Conservation (phyloP, 1,140 invertebrate genomes). For the Drosophila mayri region DNA sequence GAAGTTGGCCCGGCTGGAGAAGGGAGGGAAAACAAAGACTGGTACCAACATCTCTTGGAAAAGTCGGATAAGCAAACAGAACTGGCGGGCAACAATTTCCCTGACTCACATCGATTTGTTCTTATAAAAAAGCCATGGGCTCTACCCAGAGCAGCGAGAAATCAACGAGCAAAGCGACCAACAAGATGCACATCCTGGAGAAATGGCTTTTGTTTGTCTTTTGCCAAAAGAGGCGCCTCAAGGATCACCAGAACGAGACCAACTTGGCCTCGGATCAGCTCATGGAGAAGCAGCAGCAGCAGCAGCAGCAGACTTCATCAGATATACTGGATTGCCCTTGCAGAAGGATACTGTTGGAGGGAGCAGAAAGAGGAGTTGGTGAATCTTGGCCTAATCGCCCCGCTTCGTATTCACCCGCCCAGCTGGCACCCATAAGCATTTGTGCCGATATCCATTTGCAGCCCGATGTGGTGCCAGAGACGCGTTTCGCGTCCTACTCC, state of each 20-base stretch:
- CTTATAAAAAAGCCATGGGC: conserved; percentile 15
- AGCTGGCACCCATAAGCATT: conserved; percentile 36
- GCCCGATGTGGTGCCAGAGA: not conserved
- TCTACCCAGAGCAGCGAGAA: not conserved
- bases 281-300: conserved; percentile 11
- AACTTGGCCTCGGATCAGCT: conserved; percentile 9
- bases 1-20: not conserved
- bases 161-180: not conserved
- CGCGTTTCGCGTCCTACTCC: not conserved
- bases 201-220: conserved; percentile 30
- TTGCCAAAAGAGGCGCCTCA: conserved; percentile 27
- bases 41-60: conserved; percentile 8
- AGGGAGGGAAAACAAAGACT: not conserved
- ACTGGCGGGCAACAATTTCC: not conserved
- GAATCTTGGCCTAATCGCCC: not conserved
- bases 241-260: conserved; percentile 36
- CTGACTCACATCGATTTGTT: conserved; percentile 2
- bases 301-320: not conserved
- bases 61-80: conserved; percentile 27
- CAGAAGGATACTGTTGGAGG: not conserved
- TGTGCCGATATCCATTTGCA: conserved; percentile 50
- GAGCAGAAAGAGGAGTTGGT: no score
- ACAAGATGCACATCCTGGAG: conserved; percentile 45
- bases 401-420: conserved; percentile 56
- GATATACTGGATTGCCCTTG: not conserved